Evolutionary conservation across 2,113 vertebrate genomes (phyloP).

Genomic region (Panthera uncia): DNA sequence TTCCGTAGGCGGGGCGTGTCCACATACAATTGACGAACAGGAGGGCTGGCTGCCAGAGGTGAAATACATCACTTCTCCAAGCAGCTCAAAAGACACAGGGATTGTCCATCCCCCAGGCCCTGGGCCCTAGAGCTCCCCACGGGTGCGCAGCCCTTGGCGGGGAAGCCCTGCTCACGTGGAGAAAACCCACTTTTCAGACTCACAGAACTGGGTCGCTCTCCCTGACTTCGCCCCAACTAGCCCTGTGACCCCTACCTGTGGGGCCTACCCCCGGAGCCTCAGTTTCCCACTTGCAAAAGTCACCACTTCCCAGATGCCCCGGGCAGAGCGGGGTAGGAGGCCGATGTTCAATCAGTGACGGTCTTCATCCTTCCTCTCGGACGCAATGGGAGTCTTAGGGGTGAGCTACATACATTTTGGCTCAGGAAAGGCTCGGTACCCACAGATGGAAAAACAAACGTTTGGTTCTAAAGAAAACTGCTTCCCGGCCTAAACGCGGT

Average conservation of each 20-base stretch:
- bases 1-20: background rate
- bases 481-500: background rate
- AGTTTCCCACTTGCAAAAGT: background rate
- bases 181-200: background rate
- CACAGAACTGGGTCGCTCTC: background rate
- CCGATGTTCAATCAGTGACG: rapidly evolving
- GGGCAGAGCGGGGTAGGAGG: background rate
- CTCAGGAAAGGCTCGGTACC: background rate
- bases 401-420: background rate
- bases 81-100: background rate
- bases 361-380: background rate
- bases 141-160: rapidly evolving
- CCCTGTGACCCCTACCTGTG: too few species aligned
- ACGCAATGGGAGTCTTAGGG: background rate
- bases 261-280: background rate
- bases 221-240: background rate
- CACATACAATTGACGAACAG: background rate
- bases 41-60: rapidly evolving
- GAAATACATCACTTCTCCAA: background rate
- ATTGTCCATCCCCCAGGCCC: rapidly evolving
- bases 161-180: background rate
- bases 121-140: rapidly evolving
- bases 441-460: background rate
- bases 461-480: background rate
- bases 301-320: background rate